phyloP scores from a whole-genome alignment of 2,888 invertebrate genomes.

The Autographa gamma region DNA sequence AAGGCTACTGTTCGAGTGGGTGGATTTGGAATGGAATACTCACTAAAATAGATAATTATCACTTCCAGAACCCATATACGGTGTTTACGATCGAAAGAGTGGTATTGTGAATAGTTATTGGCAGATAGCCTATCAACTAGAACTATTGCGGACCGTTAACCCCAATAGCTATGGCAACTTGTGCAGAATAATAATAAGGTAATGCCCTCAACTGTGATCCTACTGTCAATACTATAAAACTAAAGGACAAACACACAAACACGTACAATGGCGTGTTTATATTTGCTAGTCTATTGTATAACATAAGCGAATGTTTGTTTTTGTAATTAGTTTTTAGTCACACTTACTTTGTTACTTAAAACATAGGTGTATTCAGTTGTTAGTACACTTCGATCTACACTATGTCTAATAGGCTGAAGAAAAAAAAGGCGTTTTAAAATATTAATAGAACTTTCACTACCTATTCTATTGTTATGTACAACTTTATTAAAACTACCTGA shows the following conservation, averaged over 20 bases:
- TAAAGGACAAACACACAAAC: neutral
- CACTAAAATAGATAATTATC: conserved; percentile 32
- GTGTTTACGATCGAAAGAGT: conserved; percentile 40
- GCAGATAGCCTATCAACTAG: conserved; percentile 22
- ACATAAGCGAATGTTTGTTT: neutral
- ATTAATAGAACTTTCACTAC: neutral
- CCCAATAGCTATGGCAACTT: conserved; percentile 26
- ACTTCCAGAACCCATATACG: conserved; percentile 28
- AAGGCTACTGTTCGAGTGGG: conserved; percentile 13
- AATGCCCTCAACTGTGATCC: conserved; percentile 2
- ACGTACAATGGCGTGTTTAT: neutral
- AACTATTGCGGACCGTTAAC: conserved; percentile 43
- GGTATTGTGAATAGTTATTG: conserved; percentile 32
- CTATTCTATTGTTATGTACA: neutral
- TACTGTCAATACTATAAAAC: neutral
- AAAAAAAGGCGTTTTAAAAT: neutral
- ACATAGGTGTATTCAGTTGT: neutral
- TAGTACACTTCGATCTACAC: neutral
- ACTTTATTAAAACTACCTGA: too few species aligned
- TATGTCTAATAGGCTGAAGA: neutral
- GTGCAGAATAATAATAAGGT: conserved; percentile 35
- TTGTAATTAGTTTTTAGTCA: neutral
- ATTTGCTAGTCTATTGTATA: neutral
- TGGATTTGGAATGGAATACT: conserved; percentile 30
- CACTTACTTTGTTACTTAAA: neutral